These are phyloP conservation scores for Musca domestica DNA, from an alignment of 1,140 invertebrate species.

Conservation along the genomic window DNA sequence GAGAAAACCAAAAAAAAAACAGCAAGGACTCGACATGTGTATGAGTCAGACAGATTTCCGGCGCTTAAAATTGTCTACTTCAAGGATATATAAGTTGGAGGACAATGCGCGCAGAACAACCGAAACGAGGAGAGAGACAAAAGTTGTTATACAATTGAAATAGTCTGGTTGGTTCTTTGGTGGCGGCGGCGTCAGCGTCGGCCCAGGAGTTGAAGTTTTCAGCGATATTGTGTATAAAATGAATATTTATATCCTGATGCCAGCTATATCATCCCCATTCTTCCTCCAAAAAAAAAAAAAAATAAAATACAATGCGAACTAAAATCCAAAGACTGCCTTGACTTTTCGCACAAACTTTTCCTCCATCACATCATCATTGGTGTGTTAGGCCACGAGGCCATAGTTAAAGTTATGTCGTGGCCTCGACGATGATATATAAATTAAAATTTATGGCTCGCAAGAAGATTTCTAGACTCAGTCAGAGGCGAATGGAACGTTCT, in stretches of 20 bases:
- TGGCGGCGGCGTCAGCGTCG: neutral
- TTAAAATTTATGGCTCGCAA: slow-evolving; percentile 8
- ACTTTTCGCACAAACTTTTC: neutral
- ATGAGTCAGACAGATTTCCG: slow-evolving; percentile 22
- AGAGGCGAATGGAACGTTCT: too few species aligned
- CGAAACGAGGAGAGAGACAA: neutral
- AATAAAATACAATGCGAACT: neutral
- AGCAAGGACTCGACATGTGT: neutral
- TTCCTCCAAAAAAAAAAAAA: neutral
- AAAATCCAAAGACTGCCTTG: neutral
- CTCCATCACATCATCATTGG: neutral
- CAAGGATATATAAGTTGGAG: neutral
- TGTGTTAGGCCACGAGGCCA: neutral
- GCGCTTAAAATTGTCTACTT: slow-evolving; percentile 18
- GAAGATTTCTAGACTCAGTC: too few species aligned
- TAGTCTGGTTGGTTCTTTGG: neutral
- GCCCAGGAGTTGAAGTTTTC: neutral
- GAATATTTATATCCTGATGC: slow-evolving; percentile 4
- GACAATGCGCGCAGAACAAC: neutral
- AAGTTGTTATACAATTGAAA: neutral
- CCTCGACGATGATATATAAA: neutral
- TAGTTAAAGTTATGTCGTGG: too few species aligned
- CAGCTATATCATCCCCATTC: neutral
- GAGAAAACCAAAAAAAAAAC: too few species aligned
- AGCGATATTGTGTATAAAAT: slow-evolving; percentile 9